A percentile compares a stretch with the other conserved stretches of the same genome.
phyloP scores from a whole-genome alignment of 2,888 invertebrate species.

The Chymomyza fuscimana region DNA sequence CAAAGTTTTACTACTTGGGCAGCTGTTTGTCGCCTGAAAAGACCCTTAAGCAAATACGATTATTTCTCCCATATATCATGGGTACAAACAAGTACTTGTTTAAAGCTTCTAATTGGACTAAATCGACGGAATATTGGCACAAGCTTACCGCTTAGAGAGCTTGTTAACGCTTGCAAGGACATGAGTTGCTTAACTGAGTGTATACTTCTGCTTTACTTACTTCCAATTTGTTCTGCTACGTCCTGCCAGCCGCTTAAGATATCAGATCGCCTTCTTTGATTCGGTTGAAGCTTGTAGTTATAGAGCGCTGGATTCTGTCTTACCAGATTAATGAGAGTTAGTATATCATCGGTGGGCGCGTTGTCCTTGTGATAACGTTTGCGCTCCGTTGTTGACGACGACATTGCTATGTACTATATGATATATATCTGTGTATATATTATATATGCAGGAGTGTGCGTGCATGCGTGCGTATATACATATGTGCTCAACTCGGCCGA shows the following conservation, averaged over 20 bases:
- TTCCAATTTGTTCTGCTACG: slow-evolving; percentile 73
- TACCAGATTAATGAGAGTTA: slow-evolving; percentile 74
- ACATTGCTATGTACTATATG: slow-evolving; percentile 88
- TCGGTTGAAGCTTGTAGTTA: slow-evolving; percentile 76
- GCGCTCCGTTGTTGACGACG: slow-evolving; percentile 85
- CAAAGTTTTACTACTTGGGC: no score
- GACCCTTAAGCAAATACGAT: no score
- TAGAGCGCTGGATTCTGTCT: slow-evolving; percentile 77
- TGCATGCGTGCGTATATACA: background rate
- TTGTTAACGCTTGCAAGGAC: no score
- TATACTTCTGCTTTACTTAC: slow-evolving; percentile 52
- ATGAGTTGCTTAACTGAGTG: no score
- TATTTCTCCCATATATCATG: no score
- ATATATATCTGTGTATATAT: slow-evolving; percentile 86
- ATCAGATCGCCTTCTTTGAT: slow-evolving; percentile 73
- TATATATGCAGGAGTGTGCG: slow-evolving; percentile 79
- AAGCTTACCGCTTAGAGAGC: no score
- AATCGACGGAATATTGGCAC: no score
- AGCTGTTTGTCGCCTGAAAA: no score
- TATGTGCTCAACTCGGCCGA: slow-evolving; percentile 83
- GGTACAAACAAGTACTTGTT: no score
- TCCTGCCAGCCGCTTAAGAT: slow-evolving; percentile 75
- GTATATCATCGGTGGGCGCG: slow-evolving; percentile 75
- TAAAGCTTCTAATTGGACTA: no score
- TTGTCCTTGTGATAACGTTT: slow-evolving; percentile 77